These are phyloP conservation scores for Pteropus rufus DNA, from an alignment of 2,797 vertebrate genomes.

Conservation along the genomic window DNA sequence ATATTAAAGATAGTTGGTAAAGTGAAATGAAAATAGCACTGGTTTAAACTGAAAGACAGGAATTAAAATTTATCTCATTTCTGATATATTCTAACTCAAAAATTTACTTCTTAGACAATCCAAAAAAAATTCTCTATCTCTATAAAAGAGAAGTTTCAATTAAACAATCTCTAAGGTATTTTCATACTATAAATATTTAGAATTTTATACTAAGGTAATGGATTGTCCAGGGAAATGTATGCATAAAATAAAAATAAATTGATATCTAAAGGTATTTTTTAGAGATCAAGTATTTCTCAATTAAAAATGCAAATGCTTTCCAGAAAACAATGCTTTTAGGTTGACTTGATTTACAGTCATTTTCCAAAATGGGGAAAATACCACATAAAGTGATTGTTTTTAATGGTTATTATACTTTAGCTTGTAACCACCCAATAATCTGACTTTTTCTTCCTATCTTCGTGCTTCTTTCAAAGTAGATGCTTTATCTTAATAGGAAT, in stretches of 20 bases:
- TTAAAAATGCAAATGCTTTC: slow-evolving; percentile 42
- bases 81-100: not conserved
- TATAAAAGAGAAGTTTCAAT: not conserved
- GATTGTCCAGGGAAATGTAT: not conserved
- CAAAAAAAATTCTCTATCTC: not conserved
- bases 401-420: slow-evolving; percentile 57
- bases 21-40: not conserved
- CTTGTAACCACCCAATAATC: slow-evolving; percentile 26
- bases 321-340: slow-evolving; percentile 16
- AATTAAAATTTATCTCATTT: not conserved
- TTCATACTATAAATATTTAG: not conserved
- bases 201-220: not conserved
- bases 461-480: slow-evolving; percentile 62
- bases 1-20: not conserved
- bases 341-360: slow-evolving; percentile 51
- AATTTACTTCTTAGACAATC: not conserved
- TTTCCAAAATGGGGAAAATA: slow-evolving; percentile 26
- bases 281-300: not conserved
- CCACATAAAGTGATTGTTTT: slow-evolving; percentile 48
- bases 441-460: slow-evolving; percentile 34
- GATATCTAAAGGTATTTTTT: not conserved
- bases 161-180: not conserved
- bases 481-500: slow-evolving; percentile 71
- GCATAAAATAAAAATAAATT: not conserved
- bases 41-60: not conserved